Conservation (phyloP, 1,140 invertebrate species). For the Heliconius hewitsoni region DNA sequence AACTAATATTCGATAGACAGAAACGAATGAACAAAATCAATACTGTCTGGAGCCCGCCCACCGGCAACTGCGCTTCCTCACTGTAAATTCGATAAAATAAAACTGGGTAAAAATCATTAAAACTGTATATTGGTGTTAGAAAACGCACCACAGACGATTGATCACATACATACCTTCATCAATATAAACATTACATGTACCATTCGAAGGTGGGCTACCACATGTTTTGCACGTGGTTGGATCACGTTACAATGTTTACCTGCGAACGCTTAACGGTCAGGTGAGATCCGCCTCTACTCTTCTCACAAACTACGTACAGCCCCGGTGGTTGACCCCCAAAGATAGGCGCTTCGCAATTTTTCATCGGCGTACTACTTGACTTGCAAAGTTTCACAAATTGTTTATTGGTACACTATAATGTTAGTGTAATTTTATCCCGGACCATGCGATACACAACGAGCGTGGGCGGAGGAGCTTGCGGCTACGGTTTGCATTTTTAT, state of each 20-base stretch:
- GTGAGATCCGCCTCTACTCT: conserved; percentile 60
- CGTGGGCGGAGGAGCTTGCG: conserved; percentile 57
- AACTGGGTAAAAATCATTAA: conserved; percentile 75
- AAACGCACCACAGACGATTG: conserved; percentile 32
- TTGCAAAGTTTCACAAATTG: conserved; percentile 51
- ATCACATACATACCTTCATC: background rate
- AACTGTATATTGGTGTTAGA: conserved; percentile 54
- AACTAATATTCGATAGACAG: conserved; percentile 50
- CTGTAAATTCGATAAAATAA: conserved; percentile 79
- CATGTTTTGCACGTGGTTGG: conserved; percentile 70
- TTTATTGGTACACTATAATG: conserved; percentile 50
- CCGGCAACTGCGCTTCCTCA: conserved; percentile 76
- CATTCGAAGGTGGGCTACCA: conserved; percentile 30
- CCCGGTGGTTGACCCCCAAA: conserved; percentile 46
- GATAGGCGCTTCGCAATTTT: conserved; percentile 23
- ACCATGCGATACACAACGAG: conserved; percentile 54
- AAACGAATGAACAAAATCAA: conserved; percentile 72
- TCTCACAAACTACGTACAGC: conserved; percentile 46
- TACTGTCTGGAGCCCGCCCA: conserved; percentile 78
- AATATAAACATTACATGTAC: background rate
- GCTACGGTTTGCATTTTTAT: conserved; percentile 78
- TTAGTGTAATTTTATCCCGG: conserved; percentile 56
- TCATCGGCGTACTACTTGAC: background rate
- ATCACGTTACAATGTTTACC: conserved; percentile 78
- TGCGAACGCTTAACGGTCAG: conserved; percentile 68